Evolutionary conservation across 2,113 vertebrate species (phyloP).

Genomic region (Crotalus tigris): DNA sequence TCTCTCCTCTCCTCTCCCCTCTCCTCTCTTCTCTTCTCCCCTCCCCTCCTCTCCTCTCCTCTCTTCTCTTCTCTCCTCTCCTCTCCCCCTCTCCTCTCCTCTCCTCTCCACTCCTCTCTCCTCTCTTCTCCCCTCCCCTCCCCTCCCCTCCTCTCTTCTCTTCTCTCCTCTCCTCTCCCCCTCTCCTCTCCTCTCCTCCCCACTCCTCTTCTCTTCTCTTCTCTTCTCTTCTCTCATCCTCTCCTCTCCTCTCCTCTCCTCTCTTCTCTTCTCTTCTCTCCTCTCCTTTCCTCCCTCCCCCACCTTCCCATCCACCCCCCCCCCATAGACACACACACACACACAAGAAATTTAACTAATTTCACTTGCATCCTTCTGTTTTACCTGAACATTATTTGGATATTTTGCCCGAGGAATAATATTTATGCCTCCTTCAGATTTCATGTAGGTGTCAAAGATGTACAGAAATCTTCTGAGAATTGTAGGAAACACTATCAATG

Average conservation of each 20-base stretch:
- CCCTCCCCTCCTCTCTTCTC: rapidly evolving
- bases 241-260: rapidly evolving
- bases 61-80: rapidly evolving
- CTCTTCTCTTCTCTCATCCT: rapidly evolving
- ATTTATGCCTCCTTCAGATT: not conserved
- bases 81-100: not conserved
- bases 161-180: rapidly evolving
- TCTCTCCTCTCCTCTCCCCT: too few relatives aligned
- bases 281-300: too few relatives aligned
- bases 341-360: not conserved
- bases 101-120: rapidly evolving
- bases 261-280: rapidly evolving
- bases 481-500: not conserved
- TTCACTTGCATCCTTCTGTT: not conserved
- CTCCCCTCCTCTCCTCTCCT: rapidly evolving
- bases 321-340: too few relatives aligned
- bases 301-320: not conserved
- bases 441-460: not conserved
- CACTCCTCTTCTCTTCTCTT: too few relatives aligned
- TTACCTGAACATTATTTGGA: not conserved
- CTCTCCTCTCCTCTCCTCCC: rapidly evolving
- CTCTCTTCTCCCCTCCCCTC: too few relatives aligned
- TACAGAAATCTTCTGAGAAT: not conserved
- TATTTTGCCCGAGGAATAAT: not conserved
- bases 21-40: rapidly evolving